Base-by-base conservation (phyloP, 2,113 vertebrate species). In the Malurus elegans region DNA sequence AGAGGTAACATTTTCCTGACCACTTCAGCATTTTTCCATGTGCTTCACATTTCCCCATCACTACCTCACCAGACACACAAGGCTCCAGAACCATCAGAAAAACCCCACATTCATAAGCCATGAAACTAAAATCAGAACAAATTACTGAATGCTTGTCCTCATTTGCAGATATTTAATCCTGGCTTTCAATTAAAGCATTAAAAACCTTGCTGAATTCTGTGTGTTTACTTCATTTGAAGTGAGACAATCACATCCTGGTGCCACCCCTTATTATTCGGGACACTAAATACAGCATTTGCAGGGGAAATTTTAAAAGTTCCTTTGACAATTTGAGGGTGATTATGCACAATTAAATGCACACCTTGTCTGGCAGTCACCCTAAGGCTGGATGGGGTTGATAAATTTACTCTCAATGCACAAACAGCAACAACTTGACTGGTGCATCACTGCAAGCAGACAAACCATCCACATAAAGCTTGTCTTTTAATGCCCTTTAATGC, bases 401-500 rank as follows among this genome's bases (percentile, higher is more conserved):
- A 65, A n/a, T 48, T 56, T 29, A 13, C 8, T 65, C 72, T 44
- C 28, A 70, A 5, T 17, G 6, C 12, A 70, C 70, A 87, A 73
- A 84, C 82, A 96, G 89, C 91, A 96, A 83, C 65, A 95, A 34
- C 91, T 89, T 79, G 92, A 75, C 84, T 95, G 79, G 69, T 64
- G 44, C 96, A 95, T 80, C 97, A 90, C 90, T 95, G 96, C 84
- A 81, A 97, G 95, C 78, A 98, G 97, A 98, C 97, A 98, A 98
- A 97, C 86, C 97, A 97, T 93, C 97, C 97, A 92, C 90, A 93
- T 97, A 97, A 97, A 96, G 94, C 96, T 88, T 95, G 94, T 97
- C 97, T 95, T 97, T 97, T 98, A 98, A 98, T 96, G 97, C 96
- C 79, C 95, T 97, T 95, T 98, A 97, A 98, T 97, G 94, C 97